Conservation (phyloP, 2,888 invertebrate species). For the Lysandra coridon region DNA sequence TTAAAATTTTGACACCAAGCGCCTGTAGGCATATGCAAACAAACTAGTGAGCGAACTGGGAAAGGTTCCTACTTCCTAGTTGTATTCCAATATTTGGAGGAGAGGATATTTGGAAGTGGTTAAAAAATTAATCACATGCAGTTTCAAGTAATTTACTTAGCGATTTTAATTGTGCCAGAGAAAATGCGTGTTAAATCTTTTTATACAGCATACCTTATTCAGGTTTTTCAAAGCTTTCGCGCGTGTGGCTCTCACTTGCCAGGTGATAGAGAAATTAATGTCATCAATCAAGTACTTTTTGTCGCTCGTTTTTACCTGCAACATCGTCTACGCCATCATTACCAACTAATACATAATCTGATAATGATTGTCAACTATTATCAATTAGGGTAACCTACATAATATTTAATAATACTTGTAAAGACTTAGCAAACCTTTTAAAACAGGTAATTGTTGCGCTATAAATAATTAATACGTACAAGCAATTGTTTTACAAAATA, state of each 20-base stretch:
- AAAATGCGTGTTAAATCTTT: background rate
- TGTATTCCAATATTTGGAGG: too few species aligned
- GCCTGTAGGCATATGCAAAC: background rate
- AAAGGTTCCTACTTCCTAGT: background rate
- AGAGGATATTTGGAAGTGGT: too few species aligned
- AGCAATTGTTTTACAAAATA: too few species aligned
- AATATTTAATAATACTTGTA: background rate
- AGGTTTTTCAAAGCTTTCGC: slow-evolving; percentile 6
- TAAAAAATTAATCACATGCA: too few species aligned
- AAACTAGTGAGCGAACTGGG: background rate
- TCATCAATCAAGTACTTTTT: slow-evolving; percentile 4
- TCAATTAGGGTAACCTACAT: background rate
- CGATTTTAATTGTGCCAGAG: background rate
- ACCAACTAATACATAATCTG: background rate
- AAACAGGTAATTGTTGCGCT: background rate
- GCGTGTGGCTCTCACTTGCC: slow-evolving; percentile 8
- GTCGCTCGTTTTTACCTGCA: background rate
- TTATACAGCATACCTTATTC: background rate
- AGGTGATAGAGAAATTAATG: slow-evolving; percentile 15
- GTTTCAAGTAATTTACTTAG: background rate
- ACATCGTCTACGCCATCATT: background rate
- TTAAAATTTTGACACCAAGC: background rate
- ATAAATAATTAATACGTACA: background rate
- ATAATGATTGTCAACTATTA: background rate
- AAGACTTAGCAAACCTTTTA: background rate